These are phyloP conservation scores for Anabas testudineus DNA, from an alignment of 2,797 vertebrate species.

Conservation along the genomic window DNA sequence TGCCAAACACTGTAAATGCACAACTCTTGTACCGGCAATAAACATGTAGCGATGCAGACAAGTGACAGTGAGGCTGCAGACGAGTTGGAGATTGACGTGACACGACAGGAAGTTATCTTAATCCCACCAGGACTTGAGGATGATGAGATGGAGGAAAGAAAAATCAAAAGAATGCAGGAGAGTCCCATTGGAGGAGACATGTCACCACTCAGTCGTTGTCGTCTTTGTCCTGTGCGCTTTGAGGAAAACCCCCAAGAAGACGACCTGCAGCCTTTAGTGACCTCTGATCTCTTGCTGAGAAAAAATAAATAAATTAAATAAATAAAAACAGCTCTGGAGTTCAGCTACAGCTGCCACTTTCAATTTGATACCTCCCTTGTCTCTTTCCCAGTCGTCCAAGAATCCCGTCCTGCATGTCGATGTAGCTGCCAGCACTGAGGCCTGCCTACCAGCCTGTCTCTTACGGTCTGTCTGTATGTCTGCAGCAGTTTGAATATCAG, in stretches of 20 bases:
- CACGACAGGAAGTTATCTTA: constrained; percentile 62
- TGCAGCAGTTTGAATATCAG: background rate
- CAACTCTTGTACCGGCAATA: constrained; percentile 70
- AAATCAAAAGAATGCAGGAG: background rate
- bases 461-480: background rate
- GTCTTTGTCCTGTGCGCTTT: background rate
- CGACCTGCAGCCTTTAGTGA: constrained; percentile 32
- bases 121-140: constrained; percentile 3
- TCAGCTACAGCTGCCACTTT: constrained; percentile 64
- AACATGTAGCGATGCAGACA: constrained; percentile 64
- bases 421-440: constrained; percentile 18
- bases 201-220: background rate
- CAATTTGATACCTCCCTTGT: constrained; percentile 53
- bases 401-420: constrained; percentile 49
- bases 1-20: constrained; percentile 63
- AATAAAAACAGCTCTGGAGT: constrained; percentile 34
- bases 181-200: background rate
- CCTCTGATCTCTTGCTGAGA: constrained; percentile 45
- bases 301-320: constrained; percentile 4
- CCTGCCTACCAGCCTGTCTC: constrained; percentile 6
- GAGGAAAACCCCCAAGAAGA: constrained; percentile 10
- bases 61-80: constrained; percentile 49
- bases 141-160: constrained; percentile 19
- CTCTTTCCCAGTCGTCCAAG: constrained; percentile 27
- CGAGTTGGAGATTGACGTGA: constrained; percentile 42